Evolutionary conservation across 2,113 vertebrate species (phyloP), one percentile per base, ranked within the genome.

Genomic region (Fulmarus glacialis): DNA sequence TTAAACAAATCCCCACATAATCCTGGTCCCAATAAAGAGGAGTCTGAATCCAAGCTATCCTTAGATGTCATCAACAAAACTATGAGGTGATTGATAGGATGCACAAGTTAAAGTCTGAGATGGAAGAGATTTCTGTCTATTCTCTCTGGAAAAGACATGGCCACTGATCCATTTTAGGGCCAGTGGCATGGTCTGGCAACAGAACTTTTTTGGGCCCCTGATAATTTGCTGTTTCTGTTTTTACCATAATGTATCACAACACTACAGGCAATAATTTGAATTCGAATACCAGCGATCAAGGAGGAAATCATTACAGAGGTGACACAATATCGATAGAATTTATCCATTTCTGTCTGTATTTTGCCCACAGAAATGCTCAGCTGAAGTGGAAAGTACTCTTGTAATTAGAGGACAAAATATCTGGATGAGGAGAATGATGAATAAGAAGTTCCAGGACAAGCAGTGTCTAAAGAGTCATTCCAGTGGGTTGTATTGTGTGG

Each of bases 361-460:
- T 95, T 88, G 30, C 43, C 32, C 50, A 55, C n/a, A 55, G 60
- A 90, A 81, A 75, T 1, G 1, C 32, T 56, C 38, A 40, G 52
- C 55, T 60, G 24, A 93, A 74, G 68, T 22, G 50, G 29, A 55
- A 91, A 82, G 26, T 50, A 19, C 29, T 95, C 53, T 45, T 79
- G 38, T 45, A 82, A 66, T 56, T 43, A 56, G 47, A 66, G 14
- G 12, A 58, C 45, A 82, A 94, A 95, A 66, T 75, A 79, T n/a
- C 56, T 36, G 40, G 38, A 63, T 24, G 23, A 80, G 40, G 42
- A 89, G n/a, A 80, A 93, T 7, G 55, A 80, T 82, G 66, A 96
- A 63, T 82, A 95, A 95, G 86, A 91, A 80, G 26, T 96, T 96
- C 87, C 91, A 85, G 87, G 66, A 66, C 42, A 47, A 92, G 42